A percentile compares a stretch with the other conserved stretches of the same genome.
These are phyloP conservation scores for Eulemur coronatus DNA, from an alignment of 2,797 vertebrate species.

Conservation along the genomic window DNA sequence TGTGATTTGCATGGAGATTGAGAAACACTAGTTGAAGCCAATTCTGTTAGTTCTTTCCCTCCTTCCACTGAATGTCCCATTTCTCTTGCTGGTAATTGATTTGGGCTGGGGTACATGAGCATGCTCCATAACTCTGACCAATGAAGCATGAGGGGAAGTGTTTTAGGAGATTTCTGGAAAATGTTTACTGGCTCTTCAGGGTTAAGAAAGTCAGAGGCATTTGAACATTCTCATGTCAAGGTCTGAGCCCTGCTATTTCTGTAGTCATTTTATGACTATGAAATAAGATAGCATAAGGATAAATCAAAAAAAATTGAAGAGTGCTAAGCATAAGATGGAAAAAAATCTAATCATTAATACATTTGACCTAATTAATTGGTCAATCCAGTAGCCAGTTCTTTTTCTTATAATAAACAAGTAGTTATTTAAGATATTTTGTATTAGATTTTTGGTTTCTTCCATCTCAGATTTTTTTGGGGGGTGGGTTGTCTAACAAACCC, in stretches of 20 bases:
- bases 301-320: background rate
- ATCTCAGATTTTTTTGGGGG: background rate
- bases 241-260: background rate
- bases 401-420: background rate
- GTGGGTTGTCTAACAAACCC: background rate
- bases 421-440: background rate
- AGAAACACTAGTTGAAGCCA: background rate
- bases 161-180: background rate
- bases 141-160: background rate
- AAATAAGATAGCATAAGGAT: background rate
- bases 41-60: background rate
- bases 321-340: background rate
- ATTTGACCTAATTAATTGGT: background rate
- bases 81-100: background rate
- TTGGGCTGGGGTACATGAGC: rapidly evolving
- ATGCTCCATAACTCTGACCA: background rate
- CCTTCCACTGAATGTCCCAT: too few species aligned
- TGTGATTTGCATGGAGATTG: background rate
- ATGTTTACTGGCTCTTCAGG: background rate
- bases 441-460: background rate
- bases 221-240: background rate
- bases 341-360: background rate
- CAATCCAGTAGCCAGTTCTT: background rate
- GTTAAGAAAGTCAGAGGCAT: background rate
- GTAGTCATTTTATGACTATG: background rate